Evolutionary conservation across 2,113 vertebrate species (phyloP).

Genomic region (Ciconia maguari): DNA sequence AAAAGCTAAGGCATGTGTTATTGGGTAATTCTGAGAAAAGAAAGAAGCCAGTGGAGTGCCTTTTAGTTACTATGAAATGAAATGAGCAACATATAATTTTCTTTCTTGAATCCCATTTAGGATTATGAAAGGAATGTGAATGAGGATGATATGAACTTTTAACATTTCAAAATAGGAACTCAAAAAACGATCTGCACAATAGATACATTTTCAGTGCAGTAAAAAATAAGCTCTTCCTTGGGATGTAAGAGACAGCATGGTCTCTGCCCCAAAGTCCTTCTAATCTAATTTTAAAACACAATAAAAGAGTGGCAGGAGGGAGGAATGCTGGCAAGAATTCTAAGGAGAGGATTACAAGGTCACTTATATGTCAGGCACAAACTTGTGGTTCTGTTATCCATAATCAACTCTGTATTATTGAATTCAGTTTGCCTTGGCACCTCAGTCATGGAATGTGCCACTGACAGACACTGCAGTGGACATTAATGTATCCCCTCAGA

Average conservation of each 20-base stretch:
- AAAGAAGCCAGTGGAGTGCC: neutral
- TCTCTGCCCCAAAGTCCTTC: slow-evolving; percentile 13
- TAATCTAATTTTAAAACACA: slow-evolving; percentile 56
- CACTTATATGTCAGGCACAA: slow-evolving; percentile 37
- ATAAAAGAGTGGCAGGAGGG: slow-evolving; percentile 16
- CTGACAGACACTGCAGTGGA: neutral
- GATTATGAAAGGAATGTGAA: neutral
- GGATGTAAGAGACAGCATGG: neutral
- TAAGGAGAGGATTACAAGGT: slow-evolving; percentile 57
- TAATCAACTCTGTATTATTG: slow-evolving; percentile 43
- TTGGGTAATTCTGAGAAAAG: neutral
- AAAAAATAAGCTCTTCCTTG: neutral
- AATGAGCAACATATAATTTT: neutral
- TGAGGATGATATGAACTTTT: neutral
- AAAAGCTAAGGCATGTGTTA: neutral
- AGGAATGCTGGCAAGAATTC: slow-evolving; percentile 27
- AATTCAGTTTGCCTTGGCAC: slow-evolving; percentile 27
- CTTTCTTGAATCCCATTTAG: neutral
- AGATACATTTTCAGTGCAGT: neutral
- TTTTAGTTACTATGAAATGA: neutral
- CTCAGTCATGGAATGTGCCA: neutral
- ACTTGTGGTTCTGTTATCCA: slow-evolving; percentile 30
- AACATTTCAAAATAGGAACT: neutral
- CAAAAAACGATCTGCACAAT: neutral
- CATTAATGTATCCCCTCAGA: slow-evolving; percentile 5